Conservation (phyloP, 2,888 invertebrate genomes). For the Noctuana brunneofusca region DNA sequence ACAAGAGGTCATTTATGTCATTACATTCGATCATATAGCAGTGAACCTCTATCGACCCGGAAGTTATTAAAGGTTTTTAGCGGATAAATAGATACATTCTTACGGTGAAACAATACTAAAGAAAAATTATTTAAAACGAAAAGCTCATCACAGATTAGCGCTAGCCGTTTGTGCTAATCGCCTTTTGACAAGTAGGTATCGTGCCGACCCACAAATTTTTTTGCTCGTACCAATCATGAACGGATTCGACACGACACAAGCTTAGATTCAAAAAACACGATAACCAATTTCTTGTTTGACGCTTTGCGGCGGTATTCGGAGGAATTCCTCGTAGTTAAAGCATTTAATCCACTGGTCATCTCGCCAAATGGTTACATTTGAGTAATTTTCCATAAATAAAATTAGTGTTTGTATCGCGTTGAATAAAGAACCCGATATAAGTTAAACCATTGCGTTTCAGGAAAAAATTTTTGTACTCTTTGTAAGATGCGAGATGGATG, state of each 20-base stretch:
- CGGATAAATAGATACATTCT: neutral
- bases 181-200: constrained; percentile 53
- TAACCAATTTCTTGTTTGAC: constrained; percentile 34
- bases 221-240: constrained; percentile 46
- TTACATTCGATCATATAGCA: neutral
- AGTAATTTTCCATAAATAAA: neutral
- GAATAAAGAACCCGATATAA: no score
- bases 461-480: no score
- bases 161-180: constrained; percentile 51
- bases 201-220: constrained; percentile 49
- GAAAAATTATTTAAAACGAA: neutral
- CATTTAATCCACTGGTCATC: constrained; percentile 16
- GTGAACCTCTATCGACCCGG: neutral
- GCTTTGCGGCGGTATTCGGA: constrained; percentile 9
- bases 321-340: constrained; percentile 10
- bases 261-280: constrained; percentile 36
- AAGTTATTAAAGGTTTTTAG: neutral
- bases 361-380: neutral
- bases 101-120: neutral
- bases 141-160: neutral
- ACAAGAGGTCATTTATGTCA: neutral
- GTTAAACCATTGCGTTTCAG: no score
- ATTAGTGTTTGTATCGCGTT: neutral
- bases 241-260: constrained; percentile 39
- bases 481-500: no score